Conservation (phyloP, 2,113 vertebrate species). For the Mungos mungo region DNA sequence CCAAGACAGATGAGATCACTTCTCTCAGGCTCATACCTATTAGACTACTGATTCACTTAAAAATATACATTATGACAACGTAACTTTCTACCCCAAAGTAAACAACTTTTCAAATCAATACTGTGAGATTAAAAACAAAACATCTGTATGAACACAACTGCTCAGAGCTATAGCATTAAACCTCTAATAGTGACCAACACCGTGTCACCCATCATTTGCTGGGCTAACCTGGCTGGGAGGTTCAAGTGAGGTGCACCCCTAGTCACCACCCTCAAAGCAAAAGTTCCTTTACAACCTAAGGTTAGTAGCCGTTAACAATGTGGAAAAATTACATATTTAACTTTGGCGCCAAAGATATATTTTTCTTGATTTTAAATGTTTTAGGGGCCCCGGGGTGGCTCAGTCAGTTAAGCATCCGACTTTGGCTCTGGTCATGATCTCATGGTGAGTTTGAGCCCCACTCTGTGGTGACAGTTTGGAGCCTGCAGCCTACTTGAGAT, state of each 20-base stretch:
- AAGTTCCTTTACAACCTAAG: neutral
- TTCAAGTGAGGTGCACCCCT: neutral
- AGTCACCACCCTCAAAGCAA: neutral
- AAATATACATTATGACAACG: neutral
- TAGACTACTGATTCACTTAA: neutral
- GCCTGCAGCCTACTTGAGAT: too few species aligned
- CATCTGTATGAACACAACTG: neutral
- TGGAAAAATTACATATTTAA: neutral
- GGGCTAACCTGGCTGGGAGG: rapidly evolving
- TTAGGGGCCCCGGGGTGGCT: neutral
- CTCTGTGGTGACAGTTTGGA: too few species aligned
- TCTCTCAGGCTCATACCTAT: neutral
- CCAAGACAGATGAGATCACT: neutral
- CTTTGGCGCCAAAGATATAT: neutral
- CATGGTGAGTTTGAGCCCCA: too few species aligned
- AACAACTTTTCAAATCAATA: neutral
- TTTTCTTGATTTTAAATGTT: slow-evolving; percentile 36
- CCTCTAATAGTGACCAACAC: neutral
- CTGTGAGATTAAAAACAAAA: neutral
- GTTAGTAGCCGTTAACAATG: neutral
- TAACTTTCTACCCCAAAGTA: neutral
- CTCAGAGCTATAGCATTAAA: neutral
- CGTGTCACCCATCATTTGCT: neutral
- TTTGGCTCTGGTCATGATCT: too few species aligned
- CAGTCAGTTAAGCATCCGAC: too few species aligned